Evolutionary conservation across 2,888 invertebrate species (phyloP).

Genomic region (Cecidostiba fungosa): DNA sequence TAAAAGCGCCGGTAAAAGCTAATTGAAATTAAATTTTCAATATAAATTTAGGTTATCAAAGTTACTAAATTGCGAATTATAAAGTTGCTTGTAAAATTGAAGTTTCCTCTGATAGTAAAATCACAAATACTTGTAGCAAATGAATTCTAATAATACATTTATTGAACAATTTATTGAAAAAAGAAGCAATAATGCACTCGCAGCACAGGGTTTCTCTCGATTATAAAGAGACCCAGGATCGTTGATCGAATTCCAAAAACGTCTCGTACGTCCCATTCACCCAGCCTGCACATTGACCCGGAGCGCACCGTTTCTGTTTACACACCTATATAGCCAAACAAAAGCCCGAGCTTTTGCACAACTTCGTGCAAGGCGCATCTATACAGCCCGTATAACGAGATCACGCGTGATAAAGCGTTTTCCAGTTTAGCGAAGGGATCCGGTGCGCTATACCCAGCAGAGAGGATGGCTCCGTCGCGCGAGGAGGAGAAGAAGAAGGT

Average conservation of each 20-base stretch:
- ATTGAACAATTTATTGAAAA: too few species aligned
- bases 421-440: background rate
- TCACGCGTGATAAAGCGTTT: conserved; percentile 40
- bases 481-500: conserved; percentile 29
- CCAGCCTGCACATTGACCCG: background rate
- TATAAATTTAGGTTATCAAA: conserved; percentile 33
- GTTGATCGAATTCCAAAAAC: conserved; percentile 12
- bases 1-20: background rate
- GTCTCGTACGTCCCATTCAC: background rate
- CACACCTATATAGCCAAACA: background rate
- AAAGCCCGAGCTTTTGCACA: background rate
- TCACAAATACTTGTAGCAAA: too few species aligned
- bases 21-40: conserved; percentile 38
- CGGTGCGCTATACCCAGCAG: background rate
- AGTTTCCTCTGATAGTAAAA: too few species aligned
- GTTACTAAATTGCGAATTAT: conserved; percentile 18
- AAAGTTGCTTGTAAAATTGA: background rate
- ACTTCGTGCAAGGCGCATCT: background rate
- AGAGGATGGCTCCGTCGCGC: too few species aligned
- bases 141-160: too few species aligned
- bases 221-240: background rate
- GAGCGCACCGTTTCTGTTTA: background rate
- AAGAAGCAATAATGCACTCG: too few species aligned
- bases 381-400: conserved; percentile 34
- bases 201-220: background rate